Percentiles rank a stretch among this genome's conserved stretches.
phyloP scores from a whole-genome alignment of 2,797 vertebrate species.

The Melanotaenia maccullochi region DNA sequence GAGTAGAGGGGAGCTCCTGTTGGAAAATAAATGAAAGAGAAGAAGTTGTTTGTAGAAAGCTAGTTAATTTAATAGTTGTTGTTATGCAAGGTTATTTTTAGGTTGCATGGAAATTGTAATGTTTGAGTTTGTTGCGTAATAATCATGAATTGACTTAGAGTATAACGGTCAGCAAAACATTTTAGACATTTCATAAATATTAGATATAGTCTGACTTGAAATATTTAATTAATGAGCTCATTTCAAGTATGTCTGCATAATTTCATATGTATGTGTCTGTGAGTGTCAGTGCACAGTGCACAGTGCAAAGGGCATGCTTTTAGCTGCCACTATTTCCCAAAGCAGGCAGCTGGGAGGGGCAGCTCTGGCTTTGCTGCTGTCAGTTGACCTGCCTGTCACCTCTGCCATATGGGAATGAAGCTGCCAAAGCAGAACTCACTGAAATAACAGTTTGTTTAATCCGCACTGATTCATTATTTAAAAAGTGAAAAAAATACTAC shows the following conservation, averaged over 20 bases:
- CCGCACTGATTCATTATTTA: neutral
- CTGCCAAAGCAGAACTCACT: slow-evolving; percentile 27
- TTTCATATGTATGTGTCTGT: slow-evolving; percentile 18
- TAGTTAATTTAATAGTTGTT: slow-evolving; percentile 11
- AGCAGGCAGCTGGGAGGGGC: slow-evolving; percentile 13
- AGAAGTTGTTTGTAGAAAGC: slow-evolving; percentile 2
- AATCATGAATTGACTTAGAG: slow-evolving; percentile 3
- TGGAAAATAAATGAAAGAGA: slow-evolving; percentile 40
- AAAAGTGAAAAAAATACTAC: slow-evolving; percentile 7
- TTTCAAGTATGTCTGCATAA: slow-evolving; percentile 13
- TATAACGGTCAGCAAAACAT: neutral
- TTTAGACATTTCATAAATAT: slow-evolving; percentile 1
- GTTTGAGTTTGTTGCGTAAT: slow-evolving; percentile 3
- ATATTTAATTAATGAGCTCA: slow-evolving; percentile 17
- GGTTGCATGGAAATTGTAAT: neutral
- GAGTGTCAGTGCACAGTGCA: slow-evolving; percentile 27
- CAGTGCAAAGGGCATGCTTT: slow-evolving; percentile 15
- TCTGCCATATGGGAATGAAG: slow-evolving; percentile 45
- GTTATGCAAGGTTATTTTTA: slow-evolving; percentile 7
- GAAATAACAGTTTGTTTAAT: slow-evolving; percentile 10
- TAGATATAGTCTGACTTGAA: slow-evolving; percentile 4
- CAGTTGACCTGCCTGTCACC: slow-evolving; percentile 46
- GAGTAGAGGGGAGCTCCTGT: slow-evolving; percentile 51
- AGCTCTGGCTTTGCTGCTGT: slow-evolving; percentile 27
- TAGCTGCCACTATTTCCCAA: slow-evolving; percentile 25